A percentile compares a stretch with the other conserved stretches of the same genome.
phyloP scores from a whole-genome alignment of 1,140 invertebrate genomes.

The Macrobrachium nipponense region DNA sequence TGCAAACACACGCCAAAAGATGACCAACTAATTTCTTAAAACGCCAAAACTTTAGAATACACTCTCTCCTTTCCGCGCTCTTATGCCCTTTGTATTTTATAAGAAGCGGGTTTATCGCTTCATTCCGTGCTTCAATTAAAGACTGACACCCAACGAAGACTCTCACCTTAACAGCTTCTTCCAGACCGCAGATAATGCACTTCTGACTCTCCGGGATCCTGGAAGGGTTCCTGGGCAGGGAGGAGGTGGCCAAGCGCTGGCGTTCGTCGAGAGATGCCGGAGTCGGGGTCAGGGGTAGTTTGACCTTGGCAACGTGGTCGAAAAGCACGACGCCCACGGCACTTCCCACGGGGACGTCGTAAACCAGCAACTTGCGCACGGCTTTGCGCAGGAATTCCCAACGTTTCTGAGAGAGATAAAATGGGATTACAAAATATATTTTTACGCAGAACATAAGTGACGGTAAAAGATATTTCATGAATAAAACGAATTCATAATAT shows the following conservation, averaged over 20 bases:
- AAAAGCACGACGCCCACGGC: conserved; percentile 64
- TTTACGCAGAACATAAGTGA: background rate
- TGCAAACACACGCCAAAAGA: background rate
- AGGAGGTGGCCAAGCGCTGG: conserved; percentile 58
- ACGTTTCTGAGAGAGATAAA: conserved; percentile 69
- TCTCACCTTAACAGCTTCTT: conserved; percentile 59
- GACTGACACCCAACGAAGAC: too few relatives aligned
- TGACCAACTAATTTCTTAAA: too few relatives aligned
- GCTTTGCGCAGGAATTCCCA: conserved; percentile 74
- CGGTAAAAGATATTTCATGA: background rate
- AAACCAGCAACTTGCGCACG: conserved; percentile 73
- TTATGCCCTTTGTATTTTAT: too few relatives aligned
- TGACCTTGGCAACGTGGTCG: conserved; percentile 31
- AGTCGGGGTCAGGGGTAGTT: conserved; percentile 49
- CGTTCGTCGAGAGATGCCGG: conserved; percentile 54
- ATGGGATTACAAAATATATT: background rate
- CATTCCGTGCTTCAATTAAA: background rate
- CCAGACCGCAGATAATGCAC: conserved; percentile 61
- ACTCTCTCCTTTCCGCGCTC: too few relatives aligned
- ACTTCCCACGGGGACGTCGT: conserved; percentile 69
- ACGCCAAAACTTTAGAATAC: too few relatives aligned
- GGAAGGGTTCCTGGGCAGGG: conserved; percentile 61
- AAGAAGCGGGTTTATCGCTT: background rate
- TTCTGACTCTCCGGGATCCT: conserved; percentile 55
- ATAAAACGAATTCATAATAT: background rate